Base-by-base conservation (phyloP, 2,113 vertebrate genomes). In the Alethe diademata region DNA sequence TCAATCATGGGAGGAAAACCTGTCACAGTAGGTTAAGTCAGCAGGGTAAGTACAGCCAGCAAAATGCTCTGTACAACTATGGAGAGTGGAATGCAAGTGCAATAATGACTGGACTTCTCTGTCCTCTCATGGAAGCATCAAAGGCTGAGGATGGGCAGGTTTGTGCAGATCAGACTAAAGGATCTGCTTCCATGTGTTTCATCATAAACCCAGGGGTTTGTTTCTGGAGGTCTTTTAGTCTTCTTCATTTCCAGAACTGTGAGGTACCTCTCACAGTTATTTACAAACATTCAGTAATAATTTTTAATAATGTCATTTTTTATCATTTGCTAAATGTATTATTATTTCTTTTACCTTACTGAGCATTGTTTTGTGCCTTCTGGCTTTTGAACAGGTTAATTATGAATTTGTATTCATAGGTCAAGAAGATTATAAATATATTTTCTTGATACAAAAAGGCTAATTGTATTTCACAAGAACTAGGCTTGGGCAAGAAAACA, bases 21-120 rank as follows among this genome's bases (percentile, higher is more conserved):
- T 75, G 40, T 22, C 0, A 0, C 25, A 26, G 5, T 4, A 36
- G 24, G n/a, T 36, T 31, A 53, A 53, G 19, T 5, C 31, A 71
- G 43, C 43, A 62, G 53, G n/a, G 5, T 12, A 18, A 86, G 29
- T 20, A 13, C 28, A 91, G 48, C 23, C 70, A 61, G 19, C 14
- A 61, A 54, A 83, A 38, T 6, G 25, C 18, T 45, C 69, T 12
- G 35, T 33, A 69, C 57, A 42, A 0, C 61, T 35, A 2, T 3
- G 31, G 28, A 33, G 15, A 12, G 45, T 23, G 58, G 58, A 56
- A 88, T 24, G 29, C 58, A 58, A 70, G 43, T 31, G 71, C 33
- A 79, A 8, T 24, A 86, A 54, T 19, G 51, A 43, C 31, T 36
- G 48, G 9, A 40, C 8, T 17, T n/a, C 29, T 65, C 25, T 65